Conservation (phyloP, 1,140 invertebrate genomes). For the Aphis gossypii region DNA sequence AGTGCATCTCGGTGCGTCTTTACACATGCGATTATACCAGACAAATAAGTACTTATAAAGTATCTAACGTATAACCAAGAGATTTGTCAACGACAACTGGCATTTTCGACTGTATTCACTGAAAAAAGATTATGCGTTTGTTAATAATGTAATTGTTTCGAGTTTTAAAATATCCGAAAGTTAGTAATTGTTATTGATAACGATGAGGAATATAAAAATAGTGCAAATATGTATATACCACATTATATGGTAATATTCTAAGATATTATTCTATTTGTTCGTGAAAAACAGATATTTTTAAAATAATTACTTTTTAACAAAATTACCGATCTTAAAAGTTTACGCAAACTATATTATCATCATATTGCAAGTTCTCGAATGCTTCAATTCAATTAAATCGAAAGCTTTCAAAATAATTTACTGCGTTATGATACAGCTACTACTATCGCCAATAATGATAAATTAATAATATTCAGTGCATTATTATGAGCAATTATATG, state of each 20-base stretch:
- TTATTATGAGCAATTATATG: neutral
- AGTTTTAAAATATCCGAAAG: neutral
- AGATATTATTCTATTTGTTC: neutral
- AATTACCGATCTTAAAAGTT: conserved; percentile 24
- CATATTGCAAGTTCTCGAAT: neutral
- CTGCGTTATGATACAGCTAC: neutral
- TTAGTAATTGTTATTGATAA: neutral
- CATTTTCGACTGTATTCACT: neutral
- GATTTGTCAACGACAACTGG: neutral
- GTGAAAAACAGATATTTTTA: neutral
- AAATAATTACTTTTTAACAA: conserved; percentile 37
- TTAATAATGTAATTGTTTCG: neutral
- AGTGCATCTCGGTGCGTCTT: neutral
- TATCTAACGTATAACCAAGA: too few species aligned
- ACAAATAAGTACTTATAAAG: neutral
- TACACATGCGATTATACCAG: neutral
- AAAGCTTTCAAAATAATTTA: conserved; percentile 20
- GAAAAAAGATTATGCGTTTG: neutral
- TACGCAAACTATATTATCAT: neutral
- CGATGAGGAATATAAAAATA: neutral
- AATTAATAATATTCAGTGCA: neutral
- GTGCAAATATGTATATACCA: too few species aligned
- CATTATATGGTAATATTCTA: neutral
- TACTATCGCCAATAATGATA: neutral
- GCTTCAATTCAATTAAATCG: neutral